Conservation (phyloP, 1,140 invertebrate species). For the Drosophila nikananu region DNA sequence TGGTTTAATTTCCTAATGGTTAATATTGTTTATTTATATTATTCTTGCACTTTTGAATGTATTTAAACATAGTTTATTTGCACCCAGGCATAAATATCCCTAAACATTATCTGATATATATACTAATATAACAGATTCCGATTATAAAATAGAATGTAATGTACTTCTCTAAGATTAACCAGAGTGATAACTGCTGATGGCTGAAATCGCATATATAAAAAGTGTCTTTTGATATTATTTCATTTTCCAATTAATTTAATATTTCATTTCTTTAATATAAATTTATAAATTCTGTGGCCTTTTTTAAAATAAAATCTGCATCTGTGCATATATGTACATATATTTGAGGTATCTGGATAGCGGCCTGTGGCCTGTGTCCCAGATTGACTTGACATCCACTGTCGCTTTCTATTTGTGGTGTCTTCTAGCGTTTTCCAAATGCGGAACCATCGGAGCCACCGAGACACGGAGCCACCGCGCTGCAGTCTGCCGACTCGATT, state of each 20-base stretch:
- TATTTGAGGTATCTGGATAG: background rate
- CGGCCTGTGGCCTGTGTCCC: constrained; percentile 15
- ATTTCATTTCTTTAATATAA: background rate
- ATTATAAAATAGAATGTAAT: background rate
- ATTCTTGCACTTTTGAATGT: too few relatives aligned
- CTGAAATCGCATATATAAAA: background rate
- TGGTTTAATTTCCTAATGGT: background rate
- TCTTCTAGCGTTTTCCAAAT: constrained; percentile 53
- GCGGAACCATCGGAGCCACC: constrained; percentile 36
- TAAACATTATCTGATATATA: background rate
- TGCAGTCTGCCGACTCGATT: constrained; percentile 62
- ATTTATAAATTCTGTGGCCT: background rate
- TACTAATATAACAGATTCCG: background rate
- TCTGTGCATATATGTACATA: background rate
- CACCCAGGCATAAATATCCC: background rate
- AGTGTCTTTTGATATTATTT: too few relatives aligned
- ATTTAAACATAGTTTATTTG: too few relatives aligned
- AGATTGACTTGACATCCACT: constrained; percentile 24
- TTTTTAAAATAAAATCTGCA: background rate
- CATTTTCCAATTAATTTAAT: background rate
- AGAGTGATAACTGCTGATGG: background rate
- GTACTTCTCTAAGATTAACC: too few relatives aligned
- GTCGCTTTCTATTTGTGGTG: constrained; percentile 30
- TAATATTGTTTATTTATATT: background rate
- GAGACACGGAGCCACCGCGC: too few relatives aligned